phyloP scores from a whole-genome alignment of 2,797 vertebrate species.

The Pangasius larnaudii region DNA sequence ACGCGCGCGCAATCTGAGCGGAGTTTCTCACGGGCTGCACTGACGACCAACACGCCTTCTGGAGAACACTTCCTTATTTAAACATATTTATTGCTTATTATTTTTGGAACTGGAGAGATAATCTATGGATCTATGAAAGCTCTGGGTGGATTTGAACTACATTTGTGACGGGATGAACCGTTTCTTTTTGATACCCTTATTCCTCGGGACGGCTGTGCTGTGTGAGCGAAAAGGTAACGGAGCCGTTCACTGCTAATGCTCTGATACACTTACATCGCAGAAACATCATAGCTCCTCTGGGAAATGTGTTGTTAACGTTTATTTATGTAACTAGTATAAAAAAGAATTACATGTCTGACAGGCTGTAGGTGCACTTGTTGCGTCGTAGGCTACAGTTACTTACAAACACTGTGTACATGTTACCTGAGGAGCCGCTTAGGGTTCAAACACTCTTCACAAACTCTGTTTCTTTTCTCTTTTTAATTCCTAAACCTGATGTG shows the following conservation, averaged over 20 bases:
- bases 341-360: neutral
- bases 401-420: neutral
- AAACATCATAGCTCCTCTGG: too few species aligned
- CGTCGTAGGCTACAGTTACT: neutral
- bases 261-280: neutral
- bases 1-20: slow-evolving; percentile 50
- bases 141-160: slow-evolving; percentile 70
- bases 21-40: slow-evolving; percentile 51
- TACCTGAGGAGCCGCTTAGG: neutral
- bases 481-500: neutral
- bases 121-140: slow-evolving; percentile 77
- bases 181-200: slow-evolving; percentile 79
- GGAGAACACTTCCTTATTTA: slow-evolving; percentile 63
- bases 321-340: neutral
- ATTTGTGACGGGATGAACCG: slow-evolving; percentile 82
- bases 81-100: slow-evolving; percentile 63
- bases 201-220: slow-evolving; percentile 73
- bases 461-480: neutral
- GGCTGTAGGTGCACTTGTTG: slow-evolving; percentile 9
- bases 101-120: neutral
- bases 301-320: neutral
- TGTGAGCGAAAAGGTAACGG: slow-evolving; percentile 75
- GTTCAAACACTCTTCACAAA: neutral
- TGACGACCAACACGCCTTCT: slow-evolving; percentile 22
- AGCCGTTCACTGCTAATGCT: neutral